Evolutionary conservation across 2,888 invertebrate genomes (phyloP), one percentile per base, ranked within the genome.

Genomic region (Leucoptera coffeella): DNA sequence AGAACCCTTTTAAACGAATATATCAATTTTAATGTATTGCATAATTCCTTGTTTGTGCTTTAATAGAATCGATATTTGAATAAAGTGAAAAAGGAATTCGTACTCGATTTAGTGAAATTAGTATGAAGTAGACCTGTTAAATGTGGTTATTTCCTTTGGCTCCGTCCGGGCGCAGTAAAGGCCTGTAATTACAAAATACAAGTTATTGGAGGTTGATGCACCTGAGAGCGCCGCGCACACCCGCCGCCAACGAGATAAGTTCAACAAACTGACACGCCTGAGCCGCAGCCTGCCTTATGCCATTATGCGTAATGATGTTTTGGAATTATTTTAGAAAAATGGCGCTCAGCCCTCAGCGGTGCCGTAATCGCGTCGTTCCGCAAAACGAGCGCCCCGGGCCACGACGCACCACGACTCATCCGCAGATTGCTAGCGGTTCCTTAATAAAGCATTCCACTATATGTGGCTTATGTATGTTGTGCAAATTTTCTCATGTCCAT

Each of bases 161-260:
- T 48, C 45, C 45, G 49, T 47, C 50, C 46, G 50, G 50, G 50
- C 50, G 54, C 57, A 50, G 55, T 60, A 54, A 60, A 62, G 56
- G 52, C 53, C 59, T 54, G 58, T 67, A 64, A 65, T 64, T 62
- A 61, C 58, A 57, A 57, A 61, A 60, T 61, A 60, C 60, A 58
- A 58, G 57, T 57, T 61, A 59, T 61, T 47, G 51, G 56, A 64
- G 67, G 65, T 65, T 64, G 61, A 60, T 65, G 65, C 64, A 60
- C 65, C 43, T 47, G 37, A 36, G 32, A 37, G 33, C 34, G 36
- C 40, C 37, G 33, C 34, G 36, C 40, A 35, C 35, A 30, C 36
- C 32, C 35, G 40, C 37, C 44, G 41, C 42, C 40, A 42, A 35
- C 35, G 29, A 49, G 47, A 48, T 51, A 58, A 54, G 64, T 60